Evolutionary conservation across 1,140 invertebrate species (phyloP).

Genomic region (Medauroidea extradentata): DNA sequence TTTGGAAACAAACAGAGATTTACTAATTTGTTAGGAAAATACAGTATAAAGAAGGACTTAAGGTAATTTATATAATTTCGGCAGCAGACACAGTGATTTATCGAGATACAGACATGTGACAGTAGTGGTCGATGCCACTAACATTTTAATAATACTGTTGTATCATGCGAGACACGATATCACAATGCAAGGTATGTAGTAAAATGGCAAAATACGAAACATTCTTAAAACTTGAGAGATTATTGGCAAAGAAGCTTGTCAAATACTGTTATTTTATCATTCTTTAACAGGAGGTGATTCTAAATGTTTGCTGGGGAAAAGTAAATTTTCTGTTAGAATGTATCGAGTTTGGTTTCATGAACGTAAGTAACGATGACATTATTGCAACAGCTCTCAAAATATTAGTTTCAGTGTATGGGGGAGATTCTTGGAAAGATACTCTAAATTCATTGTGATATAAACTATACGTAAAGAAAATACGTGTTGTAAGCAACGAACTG

Average conservation of each 20-base stretch:
- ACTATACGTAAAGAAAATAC: constrained; percentile 8
- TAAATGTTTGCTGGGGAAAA: neutral
- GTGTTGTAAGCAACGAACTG: constrained; percentile 12
- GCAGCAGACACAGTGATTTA: neutral
- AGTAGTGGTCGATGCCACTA: constrained; percentile 2
- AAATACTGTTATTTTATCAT: neutral
- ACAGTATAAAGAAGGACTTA: neutral
- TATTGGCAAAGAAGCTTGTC: neutral
- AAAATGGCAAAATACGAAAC: neutral
- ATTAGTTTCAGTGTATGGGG: constrained; percentile 5
- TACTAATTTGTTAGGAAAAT: neutral
- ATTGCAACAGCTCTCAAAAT: neutral
- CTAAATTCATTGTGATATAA: constrained; percentile 2
- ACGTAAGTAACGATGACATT: neutral
- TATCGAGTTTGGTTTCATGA: neutral
- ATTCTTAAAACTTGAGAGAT: neutral
- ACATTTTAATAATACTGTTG: constrained; percentile 7
- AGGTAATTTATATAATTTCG: neutral
- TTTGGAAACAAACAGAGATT: neutral
- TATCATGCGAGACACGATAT: constrained; percentile 4
- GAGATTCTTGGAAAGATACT: neutral
- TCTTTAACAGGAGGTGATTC: constrained; percentile 7
- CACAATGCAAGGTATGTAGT: neutral
- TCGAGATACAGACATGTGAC: neutral
- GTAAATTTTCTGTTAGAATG: neutral